These are phyloP conservation scores for Heliornis fulica DNA, from an alignment of 2,113 vertebrate species.

Conservation along the genomic window DNA sequence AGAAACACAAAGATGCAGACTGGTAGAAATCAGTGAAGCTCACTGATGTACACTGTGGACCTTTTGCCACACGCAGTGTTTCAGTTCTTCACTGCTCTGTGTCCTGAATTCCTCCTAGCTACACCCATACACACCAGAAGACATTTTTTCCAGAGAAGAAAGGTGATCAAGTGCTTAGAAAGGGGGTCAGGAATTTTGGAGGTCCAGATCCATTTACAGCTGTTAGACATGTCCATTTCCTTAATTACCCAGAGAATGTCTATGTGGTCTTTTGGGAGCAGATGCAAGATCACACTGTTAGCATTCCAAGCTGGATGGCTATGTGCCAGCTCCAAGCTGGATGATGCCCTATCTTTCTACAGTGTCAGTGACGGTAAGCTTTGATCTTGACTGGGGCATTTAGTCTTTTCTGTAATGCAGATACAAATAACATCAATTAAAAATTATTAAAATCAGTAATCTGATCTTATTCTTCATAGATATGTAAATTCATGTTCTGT, in stretches of 20 bases:
- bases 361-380: neutral
- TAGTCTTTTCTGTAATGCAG: neutral
- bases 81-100: neutral
- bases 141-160: neutral
- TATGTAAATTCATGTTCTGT: neutral
- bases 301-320: neutral
- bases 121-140: neutral
- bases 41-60: neutral
- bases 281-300: neutral
- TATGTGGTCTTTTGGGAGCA: neutral
- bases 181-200: neutral
- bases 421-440: neutral
- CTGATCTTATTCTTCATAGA: neutral
- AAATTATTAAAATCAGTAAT: neutral
- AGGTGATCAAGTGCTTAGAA: neutral
- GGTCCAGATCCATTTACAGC: neutral
- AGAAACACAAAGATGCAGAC: neutral
- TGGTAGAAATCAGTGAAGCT: neutral
- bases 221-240: neutral
- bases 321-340: neutral
- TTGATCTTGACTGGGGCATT: neutral
- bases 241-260: neutral
- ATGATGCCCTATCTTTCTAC: neutral
- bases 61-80: neutral
- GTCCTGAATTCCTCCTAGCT: neutral